These are phyloP conservation scores for Labeo rohita DNA, from an alignment of 2,113 vertebrate species.

Conservation along the genomic window DNA sequence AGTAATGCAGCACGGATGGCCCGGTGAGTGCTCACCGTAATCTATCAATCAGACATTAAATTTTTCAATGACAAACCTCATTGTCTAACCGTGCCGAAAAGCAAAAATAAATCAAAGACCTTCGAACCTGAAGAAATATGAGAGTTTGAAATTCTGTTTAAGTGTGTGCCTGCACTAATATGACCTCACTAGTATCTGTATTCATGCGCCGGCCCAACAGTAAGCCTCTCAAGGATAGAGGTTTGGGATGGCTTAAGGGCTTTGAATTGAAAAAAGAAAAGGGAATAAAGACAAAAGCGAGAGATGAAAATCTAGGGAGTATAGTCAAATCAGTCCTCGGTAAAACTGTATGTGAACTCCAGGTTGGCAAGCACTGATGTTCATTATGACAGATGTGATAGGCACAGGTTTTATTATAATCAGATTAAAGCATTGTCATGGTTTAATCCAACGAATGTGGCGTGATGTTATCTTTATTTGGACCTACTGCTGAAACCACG, in stretches of 20 bases:
- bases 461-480: conserved; percentile 42
- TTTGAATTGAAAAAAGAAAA: conserved; percentile 51
- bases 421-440: conserved; percentile 43
- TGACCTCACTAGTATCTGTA: conserved; percentile 54
- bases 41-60: conserved; percentile 27
- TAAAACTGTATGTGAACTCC: conserved; percentile 18
- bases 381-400: conserved; percentile 50
- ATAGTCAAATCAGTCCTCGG: conserved; percentile 25
- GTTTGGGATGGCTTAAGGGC: conserved; percentile 57
- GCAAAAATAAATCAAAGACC: background rate
- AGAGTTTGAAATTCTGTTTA: conserved; percentile 51
- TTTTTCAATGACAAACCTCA: conserved; percentile 7
- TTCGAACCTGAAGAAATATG: conserved; percentile 25
- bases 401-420: conserved; percentile 47
- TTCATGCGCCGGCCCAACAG: conserved; percentile 52
- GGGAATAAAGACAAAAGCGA: conserved; percentile 44
- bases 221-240: conserved; percentile 57
- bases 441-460: conserved; percentile 37
- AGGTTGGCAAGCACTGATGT: conserved; percentile 17
- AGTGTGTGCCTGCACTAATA: conserved; percentile 40
- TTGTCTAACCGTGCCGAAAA: background rate
- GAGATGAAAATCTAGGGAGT: conserved; percentile 34
- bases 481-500: background rate
- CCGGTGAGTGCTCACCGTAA: background rate
- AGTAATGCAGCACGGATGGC: conserved; percentile 16